Conservation (phyloP, 2,797 vertebrate species). For the Eulemur mongoz region DNA sequence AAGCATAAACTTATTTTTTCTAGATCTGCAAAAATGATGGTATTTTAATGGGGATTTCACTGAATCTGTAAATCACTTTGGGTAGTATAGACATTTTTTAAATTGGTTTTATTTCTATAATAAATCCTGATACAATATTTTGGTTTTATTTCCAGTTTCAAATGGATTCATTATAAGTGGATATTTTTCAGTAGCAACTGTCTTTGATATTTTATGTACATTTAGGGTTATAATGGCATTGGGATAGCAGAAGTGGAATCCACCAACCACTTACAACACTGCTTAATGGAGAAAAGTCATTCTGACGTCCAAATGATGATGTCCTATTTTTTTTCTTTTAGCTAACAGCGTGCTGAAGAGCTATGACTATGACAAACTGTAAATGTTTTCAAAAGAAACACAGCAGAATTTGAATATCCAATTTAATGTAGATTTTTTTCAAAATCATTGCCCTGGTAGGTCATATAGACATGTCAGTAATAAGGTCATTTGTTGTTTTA, state of each 20-base stretch:
- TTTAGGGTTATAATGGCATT: neutral
- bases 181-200: neutral
- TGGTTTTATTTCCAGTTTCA: neutral
- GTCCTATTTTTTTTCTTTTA: neutral
- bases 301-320: neutral
- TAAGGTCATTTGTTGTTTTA: too few species aligned
- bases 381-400: neutral
- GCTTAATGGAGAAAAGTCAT: neutral
- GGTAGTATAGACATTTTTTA: too few species aligned
- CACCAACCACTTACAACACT: neutral
- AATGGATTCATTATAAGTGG: neutral
- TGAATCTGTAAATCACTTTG: too few species aligned
- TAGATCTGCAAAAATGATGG: too few species aligned
- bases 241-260: neutral
- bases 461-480: neutral
- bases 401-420: neutral
- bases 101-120: neutral
- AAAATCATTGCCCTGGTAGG: neutral
- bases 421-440: neutral
- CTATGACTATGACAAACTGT: neutral
- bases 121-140: neutral
- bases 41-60: too few species aligned
- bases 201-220: neutral
- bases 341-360: neutral
- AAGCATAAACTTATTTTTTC: too few species aligned